phyloP scores from a whole-genome alignment of 1,140 invertebrate genomes.

The Goniozus legneri region DNA sequence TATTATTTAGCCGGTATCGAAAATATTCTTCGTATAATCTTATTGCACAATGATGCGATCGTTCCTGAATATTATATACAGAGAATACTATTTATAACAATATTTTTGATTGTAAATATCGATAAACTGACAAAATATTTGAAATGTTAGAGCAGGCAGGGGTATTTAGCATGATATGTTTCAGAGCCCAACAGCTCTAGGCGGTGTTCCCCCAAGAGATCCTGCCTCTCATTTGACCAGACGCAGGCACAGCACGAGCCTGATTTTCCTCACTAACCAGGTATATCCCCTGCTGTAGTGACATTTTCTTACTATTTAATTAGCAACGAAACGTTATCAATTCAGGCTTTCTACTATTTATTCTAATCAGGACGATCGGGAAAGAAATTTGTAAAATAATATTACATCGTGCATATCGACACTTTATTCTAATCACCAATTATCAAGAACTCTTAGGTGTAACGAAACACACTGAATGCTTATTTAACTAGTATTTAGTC shows the following conservation, averaged over 20 bases:
- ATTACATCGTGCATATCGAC: too few relatives aligned
- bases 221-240: constrained; percentile 63
- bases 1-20: constrained; percentile 10
- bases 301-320: too few relatives aligned
- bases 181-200: constrained; percentile 58
- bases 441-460: too few relatives aligned
- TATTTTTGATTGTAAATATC: too few relatives aligned
- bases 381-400: too few relatives aligned
- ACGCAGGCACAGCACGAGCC: constrained; percentile 67
- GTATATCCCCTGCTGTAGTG: constrained; percentile 49
- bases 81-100: constrained; percentile 13
- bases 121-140: too few relatives aligned
- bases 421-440: too few relatives aligned
- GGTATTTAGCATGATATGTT: constrained; percentile 53
- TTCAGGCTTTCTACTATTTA: too few relatives aligned
- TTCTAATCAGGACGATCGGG: too few relatives aligned
- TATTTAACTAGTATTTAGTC: too few relatives aligned
- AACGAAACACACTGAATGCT: too few relatives aligned
- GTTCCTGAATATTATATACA: constrained; percentile 15
- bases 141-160: constrained; percentile 37
- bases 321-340: too few relatives aligned
- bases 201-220: constrained; percentile 49
- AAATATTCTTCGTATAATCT: constrained; percentile 6
- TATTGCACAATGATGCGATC: constrained; percentile 8
- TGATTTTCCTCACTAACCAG: constrained; percentile 60